These are phyloP conservation scores for Limnephilus lunatus DNA, from an alignment of 2,888 invertebrate genomes.

Conservation along the genomic window DNA sequence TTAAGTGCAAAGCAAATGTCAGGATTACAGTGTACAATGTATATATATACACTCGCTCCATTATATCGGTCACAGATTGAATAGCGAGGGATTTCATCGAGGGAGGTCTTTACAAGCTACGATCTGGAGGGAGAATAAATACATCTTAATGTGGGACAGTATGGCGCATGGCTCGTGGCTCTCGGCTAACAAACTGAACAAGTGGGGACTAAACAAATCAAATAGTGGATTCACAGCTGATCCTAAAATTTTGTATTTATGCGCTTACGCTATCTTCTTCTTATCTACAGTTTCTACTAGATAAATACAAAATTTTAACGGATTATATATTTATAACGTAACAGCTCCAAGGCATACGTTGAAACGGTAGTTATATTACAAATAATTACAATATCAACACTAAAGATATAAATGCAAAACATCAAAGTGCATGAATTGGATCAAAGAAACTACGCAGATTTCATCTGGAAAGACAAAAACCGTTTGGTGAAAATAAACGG, in stretches of 20 bases:
- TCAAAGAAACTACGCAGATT: conserved; percentile 34
- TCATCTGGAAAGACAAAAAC: conserved; percentile 22
- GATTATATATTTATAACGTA: conserved; percentile 72
- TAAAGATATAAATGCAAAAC: conserved; percentile 80
- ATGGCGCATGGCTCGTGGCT: neutral
- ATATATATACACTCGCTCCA: neutral
- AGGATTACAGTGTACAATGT: neutral
- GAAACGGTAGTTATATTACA: conserved; percentile 77
- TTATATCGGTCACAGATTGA: neutral
- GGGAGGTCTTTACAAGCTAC: neutral
- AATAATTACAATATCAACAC: conserved; percentile 79
- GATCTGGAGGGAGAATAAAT: conserved; percentile 17
- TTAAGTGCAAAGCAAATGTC: conserved; percentile 9
- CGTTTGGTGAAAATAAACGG: conserved; percentile 5
- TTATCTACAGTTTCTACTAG: conserved; percentile 79
- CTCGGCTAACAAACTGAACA: neutral
- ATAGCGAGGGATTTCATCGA: neutral
- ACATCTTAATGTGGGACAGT: conserved; percentile 24
- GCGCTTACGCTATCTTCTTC: conserved; percentile 68
- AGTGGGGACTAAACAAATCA: conserved; percentile 27
- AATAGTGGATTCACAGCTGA: conserved; percentile 69
- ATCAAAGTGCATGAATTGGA: conserved; percentile 74
- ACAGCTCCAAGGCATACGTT: conserved; percentile 76
- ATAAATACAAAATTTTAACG: conserved; percentile 80
- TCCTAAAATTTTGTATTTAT: conserved; percentile 80